Conservation (phyloP, 1,140 invertebrate genomes). For the Dufourea novaeangliae region DNA sequence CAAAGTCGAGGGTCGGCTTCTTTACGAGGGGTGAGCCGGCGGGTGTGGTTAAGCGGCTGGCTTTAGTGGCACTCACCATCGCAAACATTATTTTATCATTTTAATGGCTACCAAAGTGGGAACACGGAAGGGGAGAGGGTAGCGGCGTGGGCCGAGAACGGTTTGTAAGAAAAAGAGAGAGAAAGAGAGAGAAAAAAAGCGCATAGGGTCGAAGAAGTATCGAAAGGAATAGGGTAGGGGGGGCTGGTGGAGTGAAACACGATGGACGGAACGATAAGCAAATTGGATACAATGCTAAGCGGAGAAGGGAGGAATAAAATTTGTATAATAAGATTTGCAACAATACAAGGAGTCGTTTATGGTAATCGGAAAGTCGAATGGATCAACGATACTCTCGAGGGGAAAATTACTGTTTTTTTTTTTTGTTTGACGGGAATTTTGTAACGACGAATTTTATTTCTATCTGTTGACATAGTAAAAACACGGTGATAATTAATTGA, state of each 20-base stretch:
- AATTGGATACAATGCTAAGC: slow-evolving; percentile 9
- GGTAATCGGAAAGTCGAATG: neutral
- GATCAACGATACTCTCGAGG: neutral
- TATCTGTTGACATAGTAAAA: too few relatives aligned
- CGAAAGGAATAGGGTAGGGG: neutral
- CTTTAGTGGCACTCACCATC: slow-evolving; percentile 77
- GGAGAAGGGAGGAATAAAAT: too few relatives aligned
- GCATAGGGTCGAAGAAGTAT: neutral
- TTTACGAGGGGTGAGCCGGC: slow-evolving; percentile 63
- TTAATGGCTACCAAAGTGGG: slow-evolving; percentile 70
- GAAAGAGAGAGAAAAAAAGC: slow-evolving; percentile 11
- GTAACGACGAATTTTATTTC: too few relatives aligned
- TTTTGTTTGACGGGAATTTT: too few relatives aligned
- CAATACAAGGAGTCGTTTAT: neutral
- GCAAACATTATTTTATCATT: slow-evolving; percentile 81
- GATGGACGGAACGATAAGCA: slow-evolving; percentile 19
- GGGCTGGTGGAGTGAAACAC: neutral
- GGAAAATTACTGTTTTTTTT: neutral
- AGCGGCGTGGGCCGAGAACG: neutral
- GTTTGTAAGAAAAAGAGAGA: neutral
- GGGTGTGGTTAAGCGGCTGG: slow-evolving; percentile 68
- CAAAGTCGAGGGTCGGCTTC: slow-evolving; percentile 67
- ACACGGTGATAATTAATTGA: too few relatives aligned
- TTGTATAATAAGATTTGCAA: neutral
- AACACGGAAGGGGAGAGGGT: neutral